Base-by-base conservation (phyloP, 2,797 vertebrate genomes). In the Dendrocincla fuliginosa region DNA sequence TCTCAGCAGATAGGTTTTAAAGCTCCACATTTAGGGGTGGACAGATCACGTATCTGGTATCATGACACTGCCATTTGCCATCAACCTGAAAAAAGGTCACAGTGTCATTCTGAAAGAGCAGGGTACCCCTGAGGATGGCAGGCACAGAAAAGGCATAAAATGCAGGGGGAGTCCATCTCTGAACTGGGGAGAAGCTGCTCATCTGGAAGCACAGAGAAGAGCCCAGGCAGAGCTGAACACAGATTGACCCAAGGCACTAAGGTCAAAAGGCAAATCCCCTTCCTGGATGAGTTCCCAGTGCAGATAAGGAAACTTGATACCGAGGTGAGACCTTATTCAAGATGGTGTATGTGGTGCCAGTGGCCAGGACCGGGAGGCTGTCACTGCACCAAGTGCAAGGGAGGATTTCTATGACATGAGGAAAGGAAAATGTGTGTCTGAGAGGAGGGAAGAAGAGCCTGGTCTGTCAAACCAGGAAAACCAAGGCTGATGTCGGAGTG, bases 231-330 rank as follows among this genome's bases (percentile, higher is more conserved):
- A 69, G 61, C 49, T 78, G 73, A 93, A 78, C 49, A 78, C 46
- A 82, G 88, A 73, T 92, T 96, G 94, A 96, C 89, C 89, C 60
- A 77, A 85, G 79, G 30, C 76, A 70, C 85, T 37, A 47, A 83
- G 87, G 87, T 92, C 81, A 90, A 82, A 93, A 90, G 86, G 39
- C 87, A 94, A 92, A 96, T 93, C 89, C 67, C 16, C 23, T 69
- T 64, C 74, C 81, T 96, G 96, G 92, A 30, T 24, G 44, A 27
- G 55, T 80, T 94, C 91, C 91, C 75, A 65, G 78, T 32, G 68
- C 81, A 67, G 78, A 87, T 79, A 83, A 93, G 41, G 74, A 67
- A 79, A 49, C 50, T 19, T 1, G 2, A 44, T 67, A 81, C 41
- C 2, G 32, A 80, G 53, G 22, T 6, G 13, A 80, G 59, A 57